Evolutionary conservation across 2,797 vertebrate species (phyloP), one percentile per base, ranked within the genome.

Genomic region (Peromyscus melanophrys): DNA sequence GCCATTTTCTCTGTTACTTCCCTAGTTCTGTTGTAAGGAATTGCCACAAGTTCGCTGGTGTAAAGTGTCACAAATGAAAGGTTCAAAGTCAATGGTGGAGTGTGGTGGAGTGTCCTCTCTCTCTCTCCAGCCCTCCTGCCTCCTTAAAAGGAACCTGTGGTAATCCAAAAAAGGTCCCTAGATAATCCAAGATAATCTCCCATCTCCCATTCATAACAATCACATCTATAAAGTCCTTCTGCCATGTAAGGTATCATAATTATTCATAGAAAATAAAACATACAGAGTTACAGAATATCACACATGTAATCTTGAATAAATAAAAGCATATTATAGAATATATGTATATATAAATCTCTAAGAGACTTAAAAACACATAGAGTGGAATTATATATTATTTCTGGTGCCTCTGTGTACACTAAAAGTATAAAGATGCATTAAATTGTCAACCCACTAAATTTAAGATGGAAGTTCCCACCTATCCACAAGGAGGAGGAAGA

Each of bases 321-420:
- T 61, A 82, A 94, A 94, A 89, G 81, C 46, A 37, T 37, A 52
- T 23, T 85, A 40, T 71, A 57, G 11, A 73, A 57, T 73, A 87
- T 52, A 37, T 87, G 37, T 17, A 27, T 52, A 52, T 52, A 52
- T 13, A 52, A 21, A 88, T 89, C 86, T 76, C 77, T 57, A 87
- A 65, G 84, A 92, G 65, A 40, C 71, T 93, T 93, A 59, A 69
- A 88, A 90, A 82, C 19, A 87, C 46, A 52, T 23, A 59, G n/a
- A 75, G 19, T 67, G 29, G 52, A 96, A 43, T 37, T 29, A 13
- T 59, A 3, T n/a, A 6, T 85, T 61, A 57, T 77, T 82, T 69
- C 61, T n/a, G 14, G 13, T 55, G 27, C 14, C 23, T 63, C 23
- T 13, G 8, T 12, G 7, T 16, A 2, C 37, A 29, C 19, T 55